phyloP scores from a whole-genome alignment of 2,888 invertebrate genomes.

The Muscina levida region DNA sequence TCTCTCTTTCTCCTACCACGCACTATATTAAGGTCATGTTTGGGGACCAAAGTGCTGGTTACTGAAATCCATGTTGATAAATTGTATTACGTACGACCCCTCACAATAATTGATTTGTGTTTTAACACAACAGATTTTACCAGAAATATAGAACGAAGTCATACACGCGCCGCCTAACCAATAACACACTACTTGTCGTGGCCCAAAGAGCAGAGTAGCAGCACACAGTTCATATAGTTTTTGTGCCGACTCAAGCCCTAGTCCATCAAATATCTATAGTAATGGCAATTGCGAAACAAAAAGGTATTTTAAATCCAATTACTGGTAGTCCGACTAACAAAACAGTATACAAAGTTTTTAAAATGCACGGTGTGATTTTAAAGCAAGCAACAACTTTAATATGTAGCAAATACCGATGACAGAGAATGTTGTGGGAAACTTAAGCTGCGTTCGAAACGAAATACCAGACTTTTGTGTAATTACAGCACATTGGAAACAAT shows the following conservation, averaged over 20 bases:
- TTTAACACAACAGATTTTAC: background rate
- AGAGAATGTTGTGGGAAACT: background rate
- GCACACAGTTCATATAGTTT: background rate
- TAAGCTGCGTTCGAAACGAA: conserved; percentile 3
- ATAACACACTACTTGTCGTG: background rate
- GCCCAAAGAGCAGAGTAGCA: background rate
- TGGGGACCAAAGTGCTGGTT: too few species aligned
- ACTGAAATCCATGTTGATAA: too few species aligned
- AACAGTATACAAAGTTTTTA: background rate
- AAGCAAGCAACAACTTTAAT: background rate
- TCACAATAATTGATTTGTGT: background rate
- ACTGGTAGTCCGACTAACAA: background rate
- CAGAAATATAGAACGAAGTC: background rate
- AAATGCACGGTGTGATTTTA: background rate
- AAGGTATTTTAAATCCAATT: conserved; percentile 11
- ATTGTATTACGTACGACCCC: conserved; percentile 1
- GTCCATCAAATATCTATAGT: conserved; percentile 7
- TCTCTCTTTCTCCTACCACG: too few species aligned
- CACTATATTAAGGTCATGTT: too few species aligned
- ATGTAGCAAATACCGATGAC: background rate
- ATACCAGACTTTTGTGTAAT: background rate
- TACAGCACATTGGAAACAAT: background rate
- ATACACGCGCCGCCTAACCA: background rate
- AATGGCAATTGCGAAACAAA: background rate
- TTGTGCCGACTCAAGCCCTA: background rate